phyloP scores from a whole-genome alignment of 2,797 vertebrate species.

The Austrolebias charrua region DNA sequence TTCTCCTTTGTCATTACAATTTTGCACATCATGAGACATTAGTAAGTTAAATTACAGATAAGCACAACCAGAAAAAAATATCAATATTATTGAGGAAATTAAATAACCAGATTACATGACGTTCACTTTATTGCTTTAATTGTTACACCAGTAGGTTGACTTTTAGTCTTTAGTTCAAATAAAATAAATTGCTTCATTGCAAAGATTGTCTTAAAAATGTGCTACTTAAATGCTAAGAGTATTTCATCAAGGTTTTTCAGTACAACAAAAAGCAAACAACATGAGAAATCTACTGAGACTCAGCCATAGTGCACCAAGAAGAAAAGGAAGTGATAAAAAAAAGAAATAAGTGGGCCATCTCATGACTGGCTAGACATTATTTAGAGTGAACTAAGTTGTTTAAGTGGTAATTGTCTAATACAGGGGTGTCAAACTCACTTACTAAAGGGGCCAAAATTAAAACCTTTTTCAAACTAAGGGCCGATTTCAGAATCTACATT shows the following conservation, averaged over 20 bases:
- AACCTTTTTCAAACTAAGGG: too few species aligned
- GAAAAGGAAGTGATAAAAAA: conserved; percentile 56
- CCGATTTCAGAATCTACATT: too few species aligned
- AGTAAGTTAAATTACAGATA: too few species aligned
- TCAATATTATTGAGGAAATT: too few species aligned
- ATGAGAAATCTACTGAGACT: conserved; percentile 31
- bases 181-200: too few species aligned
- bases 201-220: too few species aligned
- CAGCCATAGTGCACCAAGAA: conserved; percentile 17
- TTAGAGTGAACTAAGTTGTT: conserved; percentile 13
- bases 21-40: too few species aligned
- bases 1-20: too few species aligned
- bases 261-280: neutral
- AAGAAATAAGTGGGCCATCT: conserved; percentile 15
- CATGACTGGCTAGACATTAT: conserved; percentile 39
- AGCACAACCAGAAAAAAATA: too few species aligned
- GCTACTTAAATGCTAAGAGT: neutral
- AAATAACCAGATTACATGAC: neutral
- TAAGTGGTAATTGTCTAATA: conserved; percentile 11
- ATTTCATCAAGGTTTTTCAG: conserved; percentile 9
- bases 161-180: too few species aligned
- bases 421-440: too few species aligned
- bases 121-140: neutral
- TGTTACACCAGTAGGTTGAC: neutral
- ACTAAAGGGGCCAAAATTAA: too few species aligned